Evolutionary conservation across 23 tunicate species (phyloP).

Genomic region (Clavelina lepadiformis): DNA sequence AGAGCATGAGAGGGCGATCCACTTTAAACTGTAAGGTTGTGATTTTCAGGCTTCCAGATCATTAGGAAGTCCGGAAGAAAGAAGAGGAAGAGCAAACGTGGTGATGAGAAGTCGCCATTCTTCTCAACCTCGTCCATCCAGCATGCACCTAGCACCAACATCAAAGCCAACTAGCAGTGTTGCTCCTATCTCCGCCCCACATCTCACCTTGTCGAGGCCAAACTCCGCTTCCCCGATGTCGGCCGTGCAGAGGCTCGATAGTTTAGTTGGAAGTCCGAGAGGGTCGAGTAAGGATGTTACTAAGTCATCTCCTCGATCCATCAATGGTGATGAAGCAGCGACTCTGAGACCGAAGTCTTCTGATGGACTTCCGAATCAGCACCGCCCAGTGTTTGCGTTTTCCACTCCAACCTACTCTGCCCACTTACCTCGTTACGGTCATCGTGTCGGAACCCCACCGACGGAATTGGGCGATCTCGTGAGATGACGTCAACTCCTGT

Average conservation of each 20-base stretch:
- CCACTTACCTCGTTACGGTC: background rate
- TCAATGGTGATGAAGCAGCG: background rate
- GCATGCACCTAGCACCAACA: constrained; percentile 12
- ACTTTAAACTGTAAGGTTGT: background rate
- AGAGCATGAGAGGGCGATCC: background rate
- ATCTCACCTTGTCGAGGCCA: background rate
- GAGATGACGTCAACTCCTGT: constrained; percentile 78
- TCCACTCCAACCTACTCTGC: constrained; percentile 8
- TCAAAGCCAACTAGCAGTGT: constrained; percentile 28
- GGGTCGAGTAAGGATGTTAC: background rate
- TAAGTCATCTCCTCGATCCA: constrained; percentile 9
- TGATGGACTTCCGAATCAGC: constrained; percentile 17
- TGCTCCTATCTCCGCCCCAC: constrained; percentile 5
- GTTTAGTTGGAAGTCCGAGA: constrained; percentile 61
- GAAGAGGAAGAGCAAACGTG: constrained; percentile 3
- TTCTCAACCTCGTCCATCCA: constrained; percentile 16
- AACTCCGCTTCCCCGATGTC: background rate
- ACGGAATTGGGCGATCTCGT: constrained; percentile 1
- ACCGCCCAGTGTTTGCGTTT: constrained; percentile 23
- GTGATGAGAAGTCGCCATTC: constrained; percentile 1
- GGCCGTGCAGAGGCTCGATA: constrained; percentile 55
- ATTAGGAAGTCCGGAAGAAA: background rate
- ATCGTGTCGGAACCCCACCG: constrained; percentile 1
- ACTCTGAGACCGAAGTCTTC: constrained; percentile 27
- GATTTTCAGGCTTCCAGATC: constrained; percentile 8